Percentiles rank a stretch among this genome's conserved stretches.
phyloP scores from a whole-genome alignment of 1,140 invertebrate species.

The Helicoverpa zea region DNA sequence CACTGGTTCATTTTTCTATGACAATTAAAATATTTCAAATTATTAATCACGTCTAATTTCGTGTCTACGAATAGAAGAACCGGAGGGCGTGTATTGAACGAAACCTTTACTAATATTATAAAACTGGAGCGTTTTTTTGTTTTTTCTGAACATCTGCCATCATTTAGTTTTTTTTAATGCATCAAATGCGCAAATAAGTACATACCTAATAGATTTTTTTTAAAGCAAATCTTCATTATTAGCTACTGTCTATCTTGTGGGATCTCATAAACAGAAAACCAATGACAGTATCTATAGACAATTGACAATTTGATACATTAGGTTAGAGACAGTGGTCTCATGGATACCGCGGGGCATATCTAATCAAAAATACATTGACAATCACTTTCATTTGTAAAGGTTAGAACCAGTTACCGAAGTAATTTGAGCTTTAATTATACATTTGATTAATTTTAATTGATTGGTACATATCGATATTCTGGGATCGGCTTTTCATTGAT shows the following conservation, averaged over 20 bases:
- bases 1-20: background rate
- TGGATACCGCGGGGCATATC: background rate
- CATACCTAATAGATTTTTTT: too few relatives aligned
- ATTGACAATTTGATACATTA: background rate
- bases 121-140: background rate
- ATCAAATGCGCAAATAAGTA: too few relatives aligned
- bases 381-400: constrained; percentile 32
- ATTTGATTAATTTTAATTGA: constrained; percentile 55
- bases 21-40: constrained; percentile 19
- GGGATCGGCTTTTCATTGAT: constrained; percentile 14
- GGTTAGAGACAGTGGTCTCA: background rate
- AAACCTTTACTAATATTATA: background rate
- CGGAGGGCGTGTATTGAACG: background rate
- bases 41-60: constrained; percentile 31
- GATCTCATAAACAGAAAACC: too few relatives aligned
- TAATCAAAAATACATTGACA: constrained; percentile 30
- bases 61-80: background rate
- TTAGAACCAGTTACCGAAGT: constrained; percentile 6
- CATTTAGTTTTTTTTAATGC: too few relatives aligned
- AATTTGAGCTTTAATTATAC: constrained; percentile 50
- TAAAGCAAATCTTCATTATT: too few relatives aligned
- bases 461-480: background rate
- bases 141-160: too few relatives aligned
- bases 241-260: too few relatives aligned
- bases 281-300: background rate